These are phyloP conservation scores for Indri indri DNA, from an alignment of 2,113 vertebrate species.

Conservation along the genomic window DNA sequence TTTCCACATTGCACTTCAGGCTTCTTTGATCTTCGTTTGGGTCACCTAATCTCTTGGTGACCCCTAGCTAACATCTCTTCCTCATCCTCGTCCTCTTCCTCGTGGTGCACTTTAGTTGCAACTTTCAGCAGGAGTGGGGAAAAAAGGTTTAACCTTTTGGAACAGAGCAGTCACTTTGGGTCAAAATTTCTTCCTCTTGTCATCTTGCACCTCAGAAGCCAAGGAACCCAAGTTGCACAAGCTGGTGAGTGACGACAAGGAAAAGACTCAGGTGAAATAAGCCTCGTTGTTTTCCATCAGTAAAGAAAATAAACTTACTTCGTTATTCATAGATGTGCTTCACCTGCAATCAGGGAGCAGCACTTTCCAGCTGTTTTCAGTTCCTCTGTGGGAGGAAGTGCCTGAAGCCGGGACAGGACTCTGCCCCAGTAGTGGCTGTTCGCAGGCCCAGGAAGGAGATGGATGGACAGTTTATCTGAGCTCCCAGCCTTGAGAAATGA, in stretches of 20 bases:
- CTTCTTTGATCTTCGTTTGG: background rate
- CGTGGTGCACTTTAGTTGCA: background rate
- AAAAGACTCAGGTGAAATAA: background rate
- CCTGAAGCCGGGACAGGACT: background rate
- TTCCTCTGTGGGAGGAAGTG: background rate
- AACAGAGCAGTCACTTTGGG: background rate
- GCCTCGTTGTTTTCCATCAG: background rate
- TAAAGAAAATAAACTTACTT: background rate
- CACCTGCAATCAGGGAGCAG: background rate
- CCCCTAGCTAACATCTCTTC: background rate
- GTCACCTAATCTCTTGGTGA: background rate
- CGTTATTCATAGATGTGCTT: background rate
- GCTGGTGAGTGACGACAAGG: background rate
- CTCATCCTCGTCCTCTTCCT: background rate
- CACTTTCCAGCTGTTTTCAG: background rate
- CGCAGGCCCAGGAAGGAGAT: background rate
- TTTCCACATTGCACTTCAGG: background rate
- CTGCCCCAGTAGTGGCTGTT: background rate
- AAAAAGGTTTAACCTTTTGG: background rate
- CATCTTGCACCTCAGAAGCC: background rate
- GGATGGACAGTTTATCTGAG: background rate
- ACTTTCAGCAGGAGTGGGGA: background rate
- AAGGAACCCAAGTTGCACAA: background rate
- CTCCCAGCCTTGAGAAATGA: slow-evolving; percentile 21
- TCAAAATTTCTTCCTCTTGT: background rate